phyloP scores from a whole-genome alignment of 2,113 vertebrate genomes.

The Takifugu flavidus region DNA sequence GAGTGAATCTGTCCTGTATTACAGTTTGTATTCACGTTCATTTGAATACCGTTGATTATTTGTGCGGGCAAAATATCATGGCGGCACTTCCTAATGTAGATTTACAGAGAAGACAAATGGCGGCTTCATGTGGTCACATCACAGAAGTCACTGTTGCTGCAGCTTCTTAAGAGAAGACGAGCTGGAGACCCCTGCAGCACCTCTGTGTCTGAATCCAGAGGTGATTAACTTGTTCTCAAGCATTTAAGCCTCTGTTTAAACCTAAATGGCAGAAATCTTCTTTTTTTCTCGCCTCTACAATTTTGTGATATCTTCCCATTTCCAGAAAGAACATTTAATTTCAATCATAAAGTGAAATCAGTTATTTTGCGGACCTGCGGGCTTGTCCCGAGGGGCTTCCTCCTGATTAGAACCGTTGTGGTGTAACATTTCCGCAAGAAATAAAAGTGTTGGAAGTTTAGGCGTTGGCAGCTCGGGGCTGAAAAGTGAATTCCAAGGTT shows the following conservation, averaged over 20 bases:
- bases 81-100: too few species aligned
- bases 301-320: too few species aligned
- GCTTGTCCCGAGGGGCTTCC: neutral
- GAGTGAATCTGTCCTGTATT: neutral
- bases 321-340: neutral
- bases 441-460: constrained; percentile 13
- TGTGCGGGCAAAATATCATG: too few species aligned
- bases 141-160: too few species aligned
- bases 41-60: too few species aligned
- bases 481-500: constrained; percentile 16
- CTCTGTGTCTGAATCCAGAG: too few species aligned
- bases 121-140: too few species aligned
- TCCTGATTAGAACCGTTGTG: constrained; percentile 25
- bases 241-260: neutral
- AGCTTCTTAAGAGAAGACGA: too few species aligned
- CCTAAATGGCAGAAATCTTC: neutral
- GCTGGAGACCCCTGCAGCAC: too few species aligned
- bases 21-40: neutral
- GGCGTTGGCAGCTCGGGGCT: constrained; percentile 23
- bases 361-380: constrained; percentile 1
- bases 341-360: neutral
- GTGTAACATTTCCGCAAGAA: constrained; percentile 16
- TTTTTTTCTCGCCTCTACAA: too few species aligned
- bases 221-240: too few species aligned
- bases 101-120: too few species aligned